These are phyloP conservation scores for Scomberomorus guttatus DNA, from an alignment of 2,797 vertebrate species.

Conservation along the genomic window DNA sequence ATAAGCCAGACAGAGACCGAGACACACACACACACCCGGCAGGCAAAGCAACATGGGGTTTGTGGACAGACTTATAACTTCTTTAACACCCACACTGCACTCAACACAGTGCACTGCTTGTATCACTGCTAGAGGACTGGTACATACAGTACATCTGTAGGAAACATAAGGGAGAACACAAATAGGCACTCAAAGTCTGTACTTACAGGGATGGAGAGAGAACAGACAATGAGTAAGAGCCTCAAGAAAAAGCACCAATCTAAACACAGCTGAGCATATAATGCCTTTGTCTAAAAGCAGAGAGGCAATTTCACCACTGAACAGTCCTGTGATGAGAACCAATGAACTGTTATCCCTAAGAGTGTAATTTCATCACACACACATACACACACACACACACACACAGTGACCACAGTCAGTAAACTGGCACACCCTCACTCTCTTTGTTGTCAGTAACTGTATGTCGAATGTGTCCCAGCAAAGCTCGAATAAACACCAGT, in stretches of 20 bases:
- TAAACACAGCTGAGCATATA: constrained; percentile 66
- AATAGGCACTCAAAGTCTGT: constrained; percentile 26
- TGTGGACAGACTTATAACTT: constrained; percentile 25
- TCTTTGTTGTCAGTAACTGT: constrained; percentile 59
- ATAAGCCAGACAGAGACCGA: not conserved
- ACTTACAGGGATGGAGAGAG: constrained; percentile 43
- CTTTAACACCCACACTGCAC: constrained; percentile 14
- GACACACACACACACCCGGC: not conserved
- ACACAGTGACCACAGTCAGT: constrained; percentile 50
- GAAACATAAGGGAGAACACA: constrained; percentile 13
- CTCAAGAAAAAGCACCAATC: constrained; percentile 39
- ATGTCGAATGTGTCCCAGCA: constrained; percentile 50
- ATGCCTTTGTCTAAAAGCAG: constrained; percentile 61
- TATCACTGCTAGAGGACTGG: constrained; percentile 6
- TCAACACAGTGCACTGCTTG: constrained; percentile 12
- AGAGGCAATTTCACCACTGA: constrained; percentile 60
- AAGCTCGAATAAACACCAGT: constrained; percentile 61
- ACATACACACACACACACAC: constrained; percentile 22
- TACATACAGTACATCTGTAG: not conserved
- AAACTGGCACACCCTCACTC: constrained; percentile 59
- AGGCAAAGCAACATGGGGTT: constrained; percentile 15
- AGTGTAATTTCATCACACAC: constrained; percentile 56
- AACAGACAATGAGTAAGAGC: constrained; percentile 39
- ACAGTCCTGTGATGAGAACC: constrained; percentile 52
- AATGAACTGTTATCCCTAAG: constrained; percentile 57